Evolutionary conservation across 2,797 vertebrate genomes (phyloP), one percentile per base, ranked within the genome.

Genomic region (Macropodus opercularis): DNA sequence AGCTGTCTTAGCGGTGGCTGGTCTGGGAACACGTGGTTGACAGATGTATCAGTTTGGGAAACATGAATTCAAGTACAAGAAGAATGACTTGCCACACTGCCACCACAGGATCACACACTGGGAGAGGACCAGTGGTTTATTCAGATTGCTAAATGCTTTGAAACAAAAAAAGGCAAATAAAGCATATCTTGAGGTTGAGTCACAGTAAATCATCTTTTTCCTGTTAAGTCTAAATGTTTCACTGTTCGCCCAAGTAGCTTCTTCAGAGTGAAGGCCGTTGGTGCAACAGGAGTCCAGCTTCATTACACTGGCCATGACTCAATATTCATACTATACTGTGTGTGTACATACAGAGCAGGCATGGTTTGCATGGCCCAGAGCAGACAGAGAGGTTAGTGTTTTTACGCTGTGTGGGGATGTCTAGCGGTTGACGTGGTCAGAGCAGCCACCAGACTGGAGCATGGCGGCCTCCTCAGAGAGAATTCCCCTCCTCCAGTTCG

Each of bases 11-110:
- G 32, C 15, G 14, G 55, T 12, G 50, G 32, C 56, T 60, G 36
- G 58, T 50, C 69, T 49, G 19, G 41, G 58, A 70, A 75, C 89
- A 90, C 89, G 81, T 90, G 90, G 71, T 54, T 66, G 58, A 71
- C 88, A 91, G 87, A 86, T 89, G 81, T 72, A 63, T 63, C 54
- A 42, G 39, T 21, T 61, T 22, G 18, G 59, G 47, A 72, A 67
- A 63, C 54, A 68, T 63, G 62, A 79, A 67, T 53, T 67, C 43
- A 38, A 51, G 51, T 34, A 57, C 0, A 40, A 55, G 35, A 68
- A 67, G 51, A 72, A 66, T 54, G 49, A 32, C 11, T 32, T 34
- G 26, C 36, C 14, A 27, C 31, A 31, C 39, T 0, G 19, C 39
- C 44, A 52, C 62, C 41, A 54, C 41, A 69, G 31, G 18, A 55